Base-by-base conservation (phyloP, 1,140 invertebrate species). In the Lordiphosa clarofinis region DNA sequence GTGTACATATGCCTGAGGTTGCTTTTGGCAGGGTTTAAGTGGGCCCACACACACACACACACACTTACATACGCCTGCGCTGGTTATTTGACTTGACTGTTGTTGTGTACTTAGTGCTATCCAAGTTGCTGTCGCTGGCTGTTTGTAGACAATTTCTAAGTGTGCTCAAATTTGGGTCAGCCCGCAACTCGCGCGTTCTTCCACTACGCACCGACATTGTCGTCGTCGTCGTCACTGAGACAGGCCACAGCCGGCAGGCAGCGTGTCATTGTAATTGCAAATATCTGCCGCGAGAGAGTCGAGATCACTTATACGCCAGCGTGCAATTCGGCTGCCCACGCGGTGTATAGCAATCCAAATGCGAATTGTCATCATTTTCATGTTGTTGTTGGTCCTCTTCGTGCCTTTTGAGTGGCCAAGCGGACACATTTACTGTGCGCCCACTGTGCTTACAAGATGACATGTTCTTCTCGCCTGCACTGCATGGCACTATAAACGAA, bases 181-280 rank as follows among this genome's bases (percentile, higher is more conserved):
- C 28, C 28, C 28, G 28, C 28, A 7, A 31, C 28, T 8, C 8
- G 28, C 28, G 28, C 28, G 28, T 31, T 31, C 28, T 8, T 31
- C 28, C 7, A 31, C 28, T 31, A 86, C 78, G 71, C 78, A 76
- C 69, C 62, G 63, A 70, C 65, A 72, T 55, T 47, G 61, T 38
- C 46, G 24, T 3, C 53, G 28, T 37, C 39, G 8, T 31, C 28
- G 28, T 31, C 28, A 31, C 28, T 31, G 56, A 33, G 56, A 33
- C 48, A 54, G 56, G 9, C 50, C 35, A 39, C 37, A 42, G 33
- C 44, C 54, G 35, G 54, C 58, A 71, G 28, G 28, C 65, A 59
- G 62, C 73, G 75, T 86, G 82, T 86, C 82, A 86, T 86, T 86
- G 82, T 87, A 86, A 86, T 87, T 86, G 82, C 82, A 87, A 86